These are phyloP conservation scores for Peromyscus eremicus DNA, from an alignment of 2,797 vertebrate species.

Conservation along the genomic window DNA sequence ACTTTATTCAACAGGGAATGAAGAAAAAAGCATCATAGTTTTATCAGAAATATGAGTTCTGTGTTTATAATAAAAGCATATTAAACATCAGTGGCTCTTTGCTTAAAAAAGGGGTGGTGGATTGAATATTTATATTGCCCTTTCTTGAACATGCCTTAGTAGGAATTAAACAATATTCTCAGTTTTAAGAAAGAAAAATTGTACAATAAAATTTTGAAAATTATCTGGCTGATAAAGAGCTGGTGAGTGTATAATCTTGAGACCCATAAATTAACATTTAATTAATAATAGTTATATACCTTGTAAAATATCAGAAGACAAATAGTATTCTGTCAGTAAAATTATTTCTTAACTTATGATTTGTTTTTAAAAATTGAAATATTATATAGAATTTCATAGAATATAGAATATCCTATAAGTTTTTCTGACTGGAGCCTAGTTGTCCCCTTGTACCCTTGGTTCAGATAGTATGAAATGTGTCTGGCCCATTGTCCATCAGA, in stretches of 20 bases:
- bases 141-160: background rate
- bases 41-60: background rate
- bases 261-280: background rate
- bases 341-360: background rate
- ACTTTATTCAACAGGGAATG: background rate
- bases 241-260: background rate
- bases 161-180: background rate
- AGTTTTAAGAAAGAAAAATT: background rate
- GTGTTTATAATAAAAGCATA: background rate
- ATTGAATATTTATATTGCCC: background rate
- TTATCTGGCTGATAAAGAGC: background rate
- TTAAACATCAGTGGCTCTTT: background rate
- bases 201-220: background rate
- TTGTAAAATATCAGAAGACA: background rate
- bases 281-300: background rate
- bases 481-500: rapidly evolving
- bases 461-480: background rate
- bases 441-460: rapidly evolving
- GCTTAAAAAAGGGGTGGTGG: background rate
- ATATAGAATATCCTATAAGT: background rate
- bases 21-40: background rate
- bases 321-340: background rate
- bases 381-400: background rate
- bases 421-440: background rate
- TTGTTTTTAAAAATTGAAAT: too few relatives aligned